Evolutionary conservation across 2,113 vertebrate genomes (phyloP).

Genomic region (Oreocharis arfaki): DNA sequence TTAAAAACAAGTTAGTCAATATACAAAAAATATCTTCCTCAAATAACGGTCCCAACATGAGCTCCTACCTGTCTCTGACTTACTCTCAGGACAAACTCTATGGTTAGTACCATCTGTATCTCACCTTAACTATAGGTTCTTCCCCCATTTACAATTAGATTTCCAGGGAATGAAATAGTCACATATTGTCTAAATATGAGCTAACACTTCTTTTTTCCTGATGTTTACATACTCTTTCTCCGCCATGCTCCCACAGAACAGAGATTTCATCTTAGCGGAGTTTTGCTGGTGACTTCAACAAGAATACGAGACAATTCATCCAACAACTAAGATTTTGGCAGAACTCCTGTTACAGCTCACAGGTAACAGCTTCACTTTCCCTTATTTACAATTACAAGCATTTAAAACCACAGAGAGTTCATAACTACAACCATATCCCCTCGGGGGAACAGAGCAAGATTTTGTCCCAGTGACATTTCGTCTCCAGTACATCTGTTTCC

Average conservation of each 20-base stretch:
- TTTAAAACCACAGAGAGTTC: neutral
- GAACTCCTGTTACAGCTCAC: neutral
- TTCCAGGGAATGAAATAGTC: neutral
- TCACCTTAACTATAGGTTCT: neutral
- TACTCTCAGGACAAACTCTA: neutral
- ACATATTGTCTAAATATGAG: neutral
- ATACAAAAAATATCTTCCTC: neutral
- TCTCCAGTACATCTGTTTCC: neutral
- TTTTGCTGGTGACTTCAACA: neutral
- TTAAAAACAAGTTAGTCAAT: neutral
- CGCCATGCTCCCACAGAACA: neutral
- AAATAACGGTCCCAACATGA: neutral
- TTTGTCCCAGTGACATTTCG: neutral
- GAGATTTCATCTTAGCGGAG: neutral
- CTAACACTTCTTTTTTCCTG: neutral
- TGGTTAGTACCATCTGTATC: neutral
- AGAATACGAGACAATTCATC: neutral
- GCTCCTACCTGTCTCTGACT: neutral
- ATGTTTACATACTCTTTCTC: neutral
- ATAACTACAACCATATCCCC: neutral
- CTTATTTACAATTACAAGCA: neutral
- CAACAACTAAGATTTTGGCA: neutral
- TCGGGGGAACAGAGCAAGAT: neutral
- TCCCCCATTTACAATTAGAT: neutral
- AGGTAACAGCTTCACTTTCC: neutral